phyloP scores from a whole-genome alignment of 2,113 vertebrate species.

The Morone chrysops region DNA sequence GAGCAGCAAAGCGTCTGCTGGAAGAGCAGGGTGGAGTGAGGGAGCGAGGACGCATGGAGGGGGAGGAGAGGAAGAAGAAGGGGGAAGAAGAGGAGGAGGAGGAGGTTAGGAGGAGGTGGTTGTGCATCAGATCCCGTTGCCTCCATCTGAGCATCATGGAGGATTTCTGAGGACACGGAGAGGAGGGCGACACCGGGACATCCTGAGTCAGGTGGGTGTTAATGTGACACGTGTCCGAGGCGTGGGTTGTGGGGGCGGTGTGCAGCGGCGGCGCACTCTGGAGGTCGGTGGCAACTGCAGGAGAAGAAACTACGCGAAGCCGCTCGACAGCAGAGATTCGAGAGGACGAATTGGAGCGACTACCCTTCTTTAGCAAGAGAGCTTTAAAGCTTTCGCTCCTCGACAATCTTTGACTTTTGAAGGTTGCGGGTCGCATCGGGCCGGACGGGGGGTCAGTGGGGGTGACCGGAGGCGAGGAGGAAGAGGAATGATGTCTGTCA shows the following conservation, averaged over 20 bases:
- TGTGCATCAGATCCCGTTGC: not conserved
- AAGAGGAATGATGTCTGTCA: slow-evolving; percentile 66
- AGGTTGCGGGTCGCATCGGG: slow-evolving; percentile 80
- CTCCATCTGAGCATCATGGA: slow-evolving; percentile 33
- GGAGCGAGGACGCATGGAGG: slow-evolving; percentile 80
- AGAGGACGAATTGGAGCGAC: slow-evolving; percentile 84
- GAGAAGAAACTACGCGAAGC: slow-evolving; percentile 76
- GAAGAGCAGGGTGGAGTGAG: slow-evolving; percentile 91
- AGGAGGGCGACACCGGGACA: not conserved
- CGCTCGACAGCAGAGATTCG: slow-evolving; percentile 93
- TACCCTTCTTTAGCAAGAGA: slow-evolving; percentile 92
- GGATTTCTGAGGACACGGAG: slow-evolving; percentile 4
- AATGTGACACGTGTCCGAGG: not conserved
- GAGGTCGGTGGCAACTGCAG: slow-evolving; percentile 66
- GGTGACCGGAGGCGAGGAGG: slow-evolving; percentile 82
- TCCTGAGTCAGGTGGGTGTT: slow-evolving; percentile 63
- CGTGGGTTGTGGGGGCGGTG: not conserved
- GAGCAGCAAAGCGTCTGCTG: slow-evolving; percentile 89
- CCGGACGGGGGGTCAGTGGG: slow-evolving; percentile 78
- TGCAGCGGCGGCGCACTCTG: slow-evolving; percentile 73
- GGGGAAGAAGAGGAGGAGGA: slow-evolving; percentile 65
- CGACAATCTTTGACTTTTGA: slow-evolving; percentile 71
- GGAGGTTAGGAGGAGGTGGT: slow-evolving; percentile 84
- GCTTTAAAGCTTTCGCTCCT: slow-evolving; percentile 95
- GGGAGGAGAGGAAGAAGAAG: slow-evolving; percentile 13